These are phyloP conservation scores for Heloderma charlesbogerti DNA, from an alignment of 2,113 vertebrate genomes.

Conservation along the genomic window DNA sequence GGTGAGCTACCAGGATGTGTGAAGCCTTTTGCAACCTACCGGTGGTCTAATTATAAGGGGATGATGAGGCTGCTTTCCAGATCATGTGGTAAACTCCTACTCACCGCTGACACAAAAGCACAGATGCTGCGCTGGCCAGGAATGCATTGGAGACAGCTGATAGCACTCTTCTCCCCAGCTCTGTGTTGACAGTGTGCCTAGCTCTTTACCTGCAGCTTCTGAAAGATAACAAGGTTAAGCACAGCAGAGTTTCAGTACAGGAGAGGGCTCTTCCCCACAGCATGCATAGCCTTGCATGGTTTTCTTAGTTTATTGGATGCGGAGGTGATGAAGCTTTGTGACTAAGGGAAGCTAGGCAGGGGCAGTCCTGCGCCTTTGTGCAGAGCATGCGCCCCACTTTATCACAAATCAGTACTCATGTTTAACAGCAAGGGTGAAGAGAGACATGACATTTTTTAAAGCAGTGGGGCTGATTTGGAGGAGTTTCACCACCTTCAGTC, in stretches of 20 bases:
- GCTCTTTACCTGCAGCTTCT: rapidly evolving
- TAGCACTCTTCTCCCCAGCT: neutral
- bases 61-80: neutral
- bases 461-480: neutral
- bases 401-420: neutral
- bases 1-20: neutral
- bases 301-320: too few species aligned
- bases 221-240: constrained; percentile 2
- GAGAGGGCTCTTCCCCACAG: neutral
- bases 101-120: neutral
- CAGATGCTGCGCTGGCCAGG: neutral
- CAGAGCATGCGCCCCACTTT: neutral
- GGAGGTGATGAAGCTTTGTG: neutral
- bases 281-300: neutral
- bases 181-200: rapidly evolving
- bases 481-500: neutral
- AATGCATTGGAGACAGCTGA: neutral
- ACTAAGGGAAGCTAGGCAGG: neutral
- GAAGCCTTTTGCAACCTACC: neutral
- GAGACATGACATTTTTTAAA: neutral
- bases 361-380: too few species aligned
- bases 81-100: neutral
- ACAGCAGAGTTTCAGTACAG: neutral
- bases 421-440: neutral
- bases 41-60: rapidly evolving